These are phyloP conservation scores for Mus pahari DNA, from an alignment of 2,113 vertebrate species.

Conservation along the genomic window DNA sequence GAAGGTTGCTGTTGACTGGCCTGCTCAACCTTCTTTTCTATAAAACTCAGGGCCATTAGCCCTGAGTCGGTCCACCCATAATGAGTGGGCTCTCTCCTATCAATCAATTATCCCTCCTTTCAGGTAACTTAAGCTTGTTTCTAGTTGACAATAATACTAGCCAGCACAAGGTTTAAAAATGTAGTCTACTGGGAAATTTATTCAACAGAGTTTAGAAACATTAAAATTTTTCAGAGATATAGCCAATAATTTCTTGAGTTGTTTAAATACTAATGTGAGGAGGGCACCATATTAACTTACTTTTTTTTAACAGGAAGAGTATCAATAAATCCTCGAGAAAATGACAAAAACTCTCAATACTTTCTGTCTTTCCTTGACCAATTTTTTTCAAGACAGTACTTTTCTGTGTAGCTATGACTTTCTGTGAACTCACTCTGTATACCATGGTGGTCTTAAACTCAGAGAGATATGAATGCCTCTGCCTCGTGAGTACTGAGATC, in stretches of 20 bases:
- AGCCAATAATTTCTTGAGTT: neutral
- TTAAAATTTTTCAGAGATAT: neutral
- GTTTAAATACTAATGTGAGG: constrained; percentile 16
- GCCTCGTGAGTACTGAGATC: neutral
- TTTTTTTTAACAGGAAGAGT: neutral
- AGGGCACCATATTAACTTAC: neutral
- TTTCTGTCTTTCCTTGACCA: neutral
- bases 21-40: neutral
- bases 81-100: neutral
- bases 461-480: neutral
- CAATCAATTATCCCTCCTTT: neutral
- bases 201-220: neutral
- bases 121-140: neutral
- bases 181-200: neutral
- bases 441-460: neutral
- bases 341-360: neutral
- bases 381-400: neutral
- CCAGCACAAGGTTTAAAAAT: neutral
- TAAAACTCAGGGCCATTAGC: neutral
- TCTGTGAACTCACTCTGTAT: neutral
- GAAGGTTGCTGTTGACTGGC: neutral
- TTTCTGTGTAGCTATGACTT: neutral
- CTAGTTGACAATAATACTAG: neutral
- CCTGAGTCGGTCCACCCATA: neutral
- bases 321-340: neutral